Evolutionary conservation across 2,797 vertebrate species (phyloP).

Genomic region (Halcyon chelicuti): DNA sequence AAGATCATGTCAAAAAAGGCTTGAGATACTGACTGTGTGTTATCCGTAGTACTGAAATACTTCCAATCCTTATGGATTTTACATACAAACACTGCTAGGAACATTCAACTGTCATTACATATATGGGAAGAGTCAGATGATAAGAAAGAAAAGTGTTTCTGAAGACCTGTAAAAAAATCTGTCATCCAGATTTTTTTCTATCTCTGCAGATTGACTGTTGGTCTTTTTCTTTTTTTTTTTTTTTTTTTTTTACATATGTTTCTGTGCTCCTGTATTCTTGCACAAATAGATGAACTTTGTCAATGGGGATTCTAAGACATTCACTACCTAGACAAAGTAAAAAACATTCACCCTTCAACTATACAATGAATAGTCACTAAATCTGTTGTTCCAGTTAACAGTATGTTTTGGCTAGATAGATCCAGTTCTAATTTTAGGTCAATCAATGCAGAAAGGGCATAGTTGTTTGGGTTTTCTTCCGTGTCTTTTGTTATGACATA

Average conservation of each 20-base stretch:
- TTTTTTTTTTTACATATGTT: not conserved
- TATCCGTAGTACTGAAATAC: not conserved
- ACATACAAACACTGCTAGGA: not conserved
- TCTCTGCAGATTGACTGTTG: not conserved
- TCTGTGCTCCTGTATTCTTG: not conserved
- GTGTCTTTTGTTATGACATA: not conserved
- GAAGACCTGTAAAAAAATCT: not conserved
- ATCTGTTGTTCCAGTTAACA: not conserved
- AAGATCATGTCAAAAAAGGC: not conserved
- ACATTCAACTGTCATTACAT: not conserved
- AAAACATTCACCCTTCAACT: not conserved
- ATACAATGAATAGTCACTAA: not conserved
- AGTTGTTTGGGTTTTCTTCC: not conserved
- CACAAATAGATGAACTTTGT: not conserved
- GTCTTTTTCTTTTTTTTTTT: not conserved
- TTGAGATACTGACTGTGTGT: not conserved
- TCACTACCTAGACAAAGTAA: not conserved
- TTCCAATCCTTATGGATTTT: not conserved
- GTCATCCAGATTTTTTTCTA: not conserved
- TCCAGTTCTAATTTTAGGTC: not conserved
- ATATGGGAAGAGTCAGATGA: accelerated
- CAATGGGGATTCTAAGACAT: not conserved
- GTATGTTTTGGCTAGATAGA: not conserved
- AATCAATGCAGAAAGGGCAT: not conserved
- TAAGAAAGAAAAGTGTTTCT: not conserved